Evolutionary conservation across 2,797 vertebrate species (phyloP).

Genomic region (Lates japonicus): DNA sequence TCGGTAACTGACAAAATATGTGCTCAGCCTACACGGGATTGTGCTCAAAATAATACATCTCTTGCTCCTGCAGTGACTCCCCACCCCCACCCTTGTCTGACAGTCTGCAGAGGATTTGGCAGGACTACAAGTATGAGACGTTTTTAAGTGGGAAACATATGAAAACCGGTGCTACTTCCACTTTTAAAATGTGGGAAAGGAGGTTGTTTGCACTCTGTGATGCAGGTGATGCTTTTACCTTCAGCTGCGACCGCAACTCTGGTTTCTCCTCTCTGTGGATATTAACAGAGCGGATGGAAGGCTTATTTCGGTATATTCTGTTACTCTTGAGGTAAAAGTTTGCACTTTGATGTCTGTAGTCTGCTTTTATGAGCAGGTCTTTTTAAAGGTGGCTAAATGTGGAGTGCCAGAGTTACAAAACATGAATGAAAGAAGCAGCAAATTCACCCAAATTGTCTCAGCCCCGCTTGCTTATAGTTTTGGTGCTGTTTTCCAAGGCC

Average conservation of each 20-base stretch:
- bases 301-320: constrained; percentile 45
- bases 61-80: constrained; percentile 25
- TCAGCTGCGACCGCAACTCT: constrained; percentile 35
- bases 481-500: neutral
- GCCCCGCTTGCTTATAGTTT: neutral
- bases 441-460: constrained; percentile 14
- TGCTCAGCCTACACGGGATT: constrained; percentile 37
- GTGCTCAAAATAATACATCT: constrained; percentile 47
- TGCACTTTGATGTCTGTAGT: constrained; percentile 55
- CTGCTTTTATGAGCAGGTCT: constrained; percentile 28
- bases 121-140: constrained; percentile 35
- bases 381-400: constrained; percentile 43
- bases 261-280: constrained; percentile 33
- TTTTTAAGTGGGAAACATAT: constrained; percentile 52
- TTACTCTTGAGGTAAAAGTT: constrained; percentile 39
- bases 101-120: constrained; percentile 66
- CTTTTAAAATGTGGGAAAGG: constrained; percentile 38
- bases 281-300: constrained; percentile 18
- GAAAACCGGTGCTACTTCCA: constrained; percentile 40
- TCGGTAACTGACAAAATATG: constrained; percentile 66
- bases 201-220: constrained; percentile 26
- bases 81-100: neutral
- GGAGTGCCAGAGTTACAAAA: constrained; percentile 16
- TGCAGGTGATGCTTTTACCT: constrained; percentile 59
- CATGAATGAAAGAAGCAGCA: constrained; percentile 17